Conservation (phyloP, 2,888 invertebrate genomes). For the Oligia fasciuncula region DNA sequence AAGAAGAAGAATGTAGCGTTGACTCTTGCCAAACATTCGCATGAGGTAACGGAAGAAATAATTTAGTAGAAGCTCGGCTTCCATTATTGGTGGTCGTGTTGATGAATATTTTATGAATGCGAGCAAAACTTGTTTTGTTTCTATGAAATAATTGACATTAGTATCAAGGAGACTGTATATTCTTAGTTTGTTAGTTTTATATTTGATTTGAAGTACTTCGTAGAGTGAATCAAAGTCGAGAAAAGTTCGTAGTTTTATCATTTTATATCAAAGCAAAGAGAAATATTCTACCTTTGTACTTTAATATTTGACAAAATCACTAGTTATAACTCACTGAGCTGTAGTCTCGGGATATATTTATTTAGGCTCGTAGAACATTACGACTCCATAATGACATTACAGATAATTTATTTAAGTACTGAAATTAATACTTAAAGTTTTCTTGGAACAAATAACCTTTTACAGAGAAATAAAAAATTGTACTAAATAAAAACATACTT, state of each 20-base stretch:
- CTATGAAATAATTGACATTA: conserved; percentile 10
- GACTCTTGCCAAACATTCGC: conserved; percentile 13
- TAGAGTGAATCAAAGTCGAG: background rate
- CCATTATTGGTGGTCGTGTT: conserved; percentile 29
- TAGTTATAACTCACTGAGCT: background rate
- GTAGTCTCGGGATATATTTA: background rate
- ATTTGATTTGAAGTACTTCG: background rate
- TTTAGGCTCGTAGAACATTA: conserved; percentile 11
- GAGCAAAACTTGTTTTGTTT: conserved; percentile 20
- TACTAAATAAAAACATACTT: background rate
- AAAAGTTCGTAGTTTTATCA: background rate
- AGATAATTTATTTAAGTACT: background rate
- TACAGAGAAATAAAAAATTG: background rate
- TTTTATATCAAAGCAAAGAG: background rate
- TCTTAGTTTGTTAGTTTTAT: conserved; percentile 7
- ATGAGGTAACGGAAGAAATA: conserved; percentile 40
- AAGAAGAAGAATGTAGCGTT: conserved; percentile 26
- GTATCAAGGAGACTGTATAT: conserved; percentile 1
- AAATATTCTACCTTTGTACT: background rate
- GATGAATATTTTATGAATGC: conserved; percentile 49
- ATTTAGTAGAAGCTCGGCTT: conserved; percentile 28
- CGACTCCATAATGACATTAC: background rate
- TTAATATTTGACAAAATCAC: background rate
- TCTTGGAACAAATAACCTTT: background rate
- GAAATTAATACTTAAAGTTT: background rate